Conservation (phyloP, 2,797 vertebrate genomes). For the Myioborus melanocephalus region DNA sequence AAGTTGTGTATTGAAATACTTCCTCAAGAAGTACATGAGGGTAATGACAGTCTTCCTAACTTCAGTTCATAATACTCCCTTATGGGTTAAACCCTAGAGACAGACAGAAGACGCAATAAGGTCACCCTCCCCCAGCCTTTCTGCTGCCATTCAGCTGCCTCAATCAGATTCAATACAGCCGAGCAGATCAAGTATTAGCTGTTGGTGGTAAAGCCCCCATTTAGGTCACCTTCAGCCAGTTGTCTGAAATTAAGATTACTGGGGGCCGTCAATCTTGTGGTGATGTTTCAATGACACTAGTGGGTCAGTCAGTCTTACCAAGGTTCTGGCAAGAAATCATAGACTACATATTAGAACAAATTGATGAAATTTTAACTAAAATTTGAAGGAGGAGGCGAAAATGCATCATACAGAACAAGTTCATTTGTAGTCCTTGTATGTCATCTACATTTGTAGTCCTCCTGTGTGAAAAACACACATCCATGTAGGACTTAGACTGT, state of each 20-base stretch:
- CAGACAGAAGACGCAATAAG: neutral
- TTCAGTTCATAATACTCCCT: neutral
- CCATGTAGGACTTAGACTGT: neutral
- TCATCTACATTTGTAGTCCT: neutral
- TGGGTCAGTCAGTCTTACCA: neutral
- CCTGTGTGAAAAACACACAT: neutral
- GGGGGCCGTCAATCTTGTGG: accelerated
- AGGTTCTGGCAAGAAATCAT: neutral
- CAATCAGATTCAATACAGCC: neutral
- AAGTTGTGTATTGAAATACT: neutral
- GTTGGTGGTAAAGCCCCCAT: neutral
- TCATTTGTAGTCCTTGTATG: neutral
- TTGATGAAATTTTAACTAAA: neutral
- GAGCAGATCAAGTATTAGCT: neutral
- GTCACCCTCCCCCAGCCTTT: neutral
- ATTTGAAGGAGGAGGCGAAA: neutral
- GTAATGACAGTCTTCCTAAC: neutral
- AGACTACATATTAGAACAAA: neutral
- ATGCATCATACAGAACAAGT: neutral
- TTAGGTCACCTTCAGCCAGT: neutral
- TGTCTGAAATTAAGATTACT: neutral
- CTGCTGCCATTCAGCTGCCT: neutral
- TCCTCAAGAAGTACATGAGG: neutral
- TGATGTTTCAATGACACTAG: neutral
- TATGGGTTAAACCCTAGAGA: neutral